Evolutionary conservation across 2,888 invertebrate species (phyloP).

Genomic region (Aspidapion aeneum): DNA sequence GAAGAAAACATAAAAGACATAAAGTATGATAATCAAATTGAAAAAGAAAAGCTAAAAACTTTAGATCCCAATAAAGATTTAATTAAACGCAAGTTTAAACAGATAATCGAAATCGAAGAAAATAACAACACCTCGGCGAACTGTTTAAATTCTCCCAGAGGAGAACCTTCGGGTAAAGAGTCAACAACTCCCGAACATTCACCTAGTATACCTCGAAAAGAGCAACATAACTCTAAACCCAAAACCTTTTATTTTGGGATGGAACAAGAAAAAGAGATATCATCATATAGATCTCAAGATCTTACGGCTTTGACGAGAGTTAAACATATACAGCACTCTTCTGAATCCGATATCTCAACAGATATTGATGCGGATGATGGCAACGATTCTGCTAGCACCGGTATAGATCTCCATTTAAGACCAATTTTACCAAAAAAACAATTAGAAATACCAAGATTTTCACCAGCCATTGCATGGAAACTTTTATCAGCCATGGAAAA

Average conservation of each 20-base stretch:
- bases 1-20: constrained; percentile 30
- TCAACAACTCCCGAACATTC: constrained; percentile 61
- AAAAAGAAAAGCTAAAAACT: constrained; percentile 52
- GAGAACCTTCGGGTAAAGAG: constrained; percentile 61
- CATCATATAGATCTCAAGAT: constrained; percentile 14
- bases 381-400: constrained; percentile 45
- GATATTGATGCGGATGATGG: constrained; percentile 44
- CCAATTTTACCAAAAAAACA: constrained; percentile 79
- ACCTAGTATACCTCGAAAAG: constrained; percentile 46
- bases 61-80: constrained; percentile 46
- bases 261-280: constrained; percentile 51
- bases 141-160: constrained; percentile 40
- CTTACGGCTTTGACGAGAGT: constrained; percentile 24
- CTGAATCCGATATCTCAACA: constrained; percentile 57
- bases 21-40: constrained; percentile 44
- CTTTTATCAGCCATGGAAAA: constrained; percentile 61
- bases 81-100: constrained; percentile 51
- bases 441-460: constrained; percentile 73
- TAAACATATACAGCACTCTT: constrained; percentile 42
- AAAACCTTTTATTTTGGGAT: constrained; percentile 79
- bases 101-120: constrained; percentile 51
- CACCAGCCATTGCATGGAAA: constrained; percentile 81
- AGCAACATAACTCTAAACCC: constrained; percentile 40
- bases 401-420: constrained; percentile 68
- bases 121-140: constrained; percentile 39